Percentiles rank a stretch among this genome's conserved stretches.
Conservation (phyloP, 2,113 vertebrate species). For the Chamaea fasciata region DNA sequence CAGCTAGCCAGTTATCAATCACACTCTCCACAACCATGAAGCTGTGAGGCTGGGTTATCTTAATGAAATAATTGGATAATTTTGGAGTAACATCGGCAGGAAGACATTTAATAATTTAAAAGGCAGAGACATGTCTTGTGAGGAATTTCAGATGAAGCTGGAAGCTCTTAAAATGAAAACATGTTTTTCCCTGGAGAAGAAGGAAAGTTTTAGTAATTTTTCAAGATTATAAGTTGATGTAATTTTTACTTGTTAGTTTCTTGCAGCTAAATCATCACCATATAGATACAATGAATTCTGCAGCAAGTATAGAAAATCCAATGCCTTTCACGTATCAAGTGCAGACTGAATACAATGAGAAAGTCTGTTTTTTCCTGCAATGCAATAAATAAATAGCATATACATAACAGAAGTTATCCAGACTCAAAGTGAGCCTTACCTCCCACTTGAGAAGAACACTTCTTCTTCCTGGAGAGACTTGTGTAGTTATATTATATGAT, state of each 20-base stretch:
- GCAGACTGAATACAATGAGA: not conserved
- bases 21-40: no score
- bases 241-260: not conserved
- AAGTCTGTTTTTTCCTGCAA: not conserved
- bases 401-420: not conserved
- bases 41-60: not conserved
- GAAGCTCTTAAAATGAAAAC: not conserved
- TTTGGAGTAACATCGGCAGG: not conserved
- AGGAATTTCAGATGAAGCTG: not conserved
- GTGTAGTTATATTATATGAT: slow-evolving; percentile 1
- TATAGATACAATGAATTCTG: not conserved
- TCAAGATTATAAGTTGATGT: not conserved
- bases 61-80: not conserved
- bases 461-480: slow-evolving; percentile 44
- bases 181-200: not conserved
- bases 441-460: slow-evolving; percentile 45
- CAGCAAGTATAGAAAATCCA: not conserved
- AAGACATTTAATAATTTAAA: not conserved
- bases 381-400: not conserved
- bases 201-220: not conserved
- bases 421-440: not conserved
- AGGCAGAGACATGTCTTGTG: not conserved
- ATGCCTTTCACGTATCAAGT: not conserved
- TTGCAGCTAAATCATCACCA: not conserved
- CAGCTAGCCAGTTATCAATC: no score